These are phyloP conservation scores for Centrocercus urophasianus DNA, from an alignment of 2,113 vertebrate genomes.

Conservation along the genomic window DNA sequence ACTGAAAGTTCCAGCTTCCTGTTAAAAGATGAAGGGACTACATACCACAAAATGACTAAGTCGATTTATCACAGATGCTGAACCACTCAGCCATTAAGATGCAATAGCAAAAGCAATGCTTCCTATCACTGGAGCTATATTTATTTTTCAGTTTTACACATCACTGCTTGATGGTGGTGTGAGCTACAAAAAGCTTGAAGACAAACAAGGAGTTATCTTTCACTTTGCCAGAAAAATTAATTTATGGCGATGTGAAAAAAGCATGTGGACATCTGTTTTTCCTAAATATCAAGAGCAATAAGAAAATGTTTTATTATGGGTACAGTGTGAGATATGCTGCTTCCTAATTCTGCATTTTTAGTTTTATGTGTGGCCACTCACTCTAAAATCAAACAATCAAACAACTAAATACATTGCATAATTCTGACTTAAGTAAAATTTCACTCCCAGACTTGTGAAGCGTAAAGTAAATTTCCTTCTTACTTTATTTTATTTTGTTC, in stretches of 20 bases:
- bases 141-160: neutral
- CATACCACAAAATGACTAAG: neutral
- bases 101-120: accelerated
- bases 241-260: neutral
- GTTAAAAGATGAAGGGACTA: neutral
- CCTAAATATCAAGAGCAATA: neutral
- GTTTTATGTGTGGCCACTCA: neutral
- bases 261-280: neutral
- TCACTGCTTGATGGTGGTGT: neutral
- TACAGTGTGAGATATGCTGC: neutral
- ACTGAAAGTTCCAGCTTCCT: neutral
- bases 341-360: neutral
- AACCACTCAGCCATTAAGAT: neutral
- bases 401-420: neutral
- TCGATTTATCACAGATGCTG: neutral
- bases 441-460: neutral
- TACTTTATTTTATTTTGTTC: neutral
- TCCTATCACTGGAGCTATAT: neutral
- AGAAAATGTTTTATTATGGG: neutral
- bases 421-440: neutral
- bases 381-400: neutral
- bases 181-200: neutral
- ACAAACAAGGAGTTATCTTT: neutral
- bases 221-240: neutral
- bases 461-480: neutral